phyloP scores from a whole-genome alignment of 1,140 invertebrate species.

The Pteromalus puparum region DNA sequence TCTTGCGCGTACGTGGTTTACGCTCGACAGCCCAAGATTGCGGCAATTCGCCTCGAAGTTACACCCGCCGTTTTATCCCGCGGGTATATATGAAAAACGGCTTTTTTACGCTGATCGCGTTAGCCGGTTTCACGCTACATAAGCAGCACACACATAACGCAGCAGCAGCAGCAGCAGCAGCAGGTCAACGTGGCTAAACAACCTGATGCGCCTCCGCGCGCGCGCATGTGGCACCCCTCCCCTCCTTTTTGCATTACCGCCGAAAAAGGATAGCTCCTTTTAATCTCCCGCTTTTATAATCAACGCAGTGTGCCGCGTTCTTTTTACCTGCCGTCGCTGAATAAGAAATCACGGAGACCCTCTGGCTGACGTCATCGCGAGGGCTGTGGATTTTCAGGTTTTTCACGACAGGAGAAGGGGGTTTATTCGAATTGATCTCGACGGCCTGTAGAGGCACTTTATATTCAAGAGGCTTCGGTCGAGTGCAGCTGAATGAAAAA shows the following conservation, averaged over 20 bases:
- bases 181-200: background rate
- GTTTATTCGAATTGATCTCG: no score
- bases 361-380: no score
- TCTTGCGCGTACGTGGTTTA: background rate
- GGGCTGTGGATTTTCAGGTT: no score
- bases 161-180: background rate
- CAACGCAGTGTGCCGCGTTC: background rate
- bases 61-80: no score
- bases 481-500: no score
- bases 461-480: no score
- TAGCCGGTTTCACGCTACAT: background rate
- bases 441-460: no score
- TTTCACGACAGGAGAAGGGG: no score
- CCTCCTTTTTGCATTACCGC: background rate
- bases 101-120: background rate
- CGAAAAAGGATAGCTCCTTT: background rate
- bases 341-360: background rate
- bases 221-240: background rate
- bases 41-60: background rate
- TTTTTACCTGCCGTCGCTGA: background rate
- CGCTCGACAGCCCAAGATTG: background rate
- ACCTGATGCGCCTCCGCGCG: slow-evolving; percentile 28
- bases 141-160: background rate
- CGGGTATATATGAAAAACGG: background rate
- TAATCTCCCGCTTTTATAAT: no score